Evolutionary conservation across 2,797 vertebrate genomes (phyloP).

Genomic region (Moxostoma hubbsi): DNA sequence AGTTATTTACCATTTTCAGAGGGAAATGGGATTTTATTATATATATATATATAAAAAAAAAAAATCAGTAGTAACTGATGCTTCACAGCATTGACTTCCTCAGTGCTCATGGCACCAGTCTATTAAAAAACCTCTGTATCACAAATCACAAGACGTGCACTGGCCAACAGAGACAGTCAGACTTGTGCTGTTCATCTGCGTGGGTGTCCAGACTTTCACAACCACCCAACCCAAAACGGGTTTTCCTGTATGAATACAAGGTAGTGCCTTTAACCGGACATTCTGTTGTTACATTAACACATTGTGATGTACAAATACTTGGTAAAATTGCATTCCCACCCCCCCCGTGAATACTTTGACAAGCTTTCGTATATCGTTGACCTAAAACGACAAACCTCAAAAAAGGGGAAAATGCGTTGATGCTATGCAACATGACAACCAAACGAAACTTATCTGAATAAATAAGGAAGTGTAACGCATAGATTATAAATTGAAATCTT

Average conservation of each 20-base stretch:
- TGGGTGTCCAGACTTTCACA: slow-evolving; percentile 10
- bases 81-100: background rate
- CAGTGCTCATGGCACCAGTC: slow-evolving; percentile 24
- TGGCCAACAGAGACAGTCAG: slow-evolving; percentile 24
- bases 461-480: slow-evolving; percentile 8
- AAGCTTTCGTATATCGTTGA: background rate
- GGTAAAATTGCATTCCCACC: background rate
- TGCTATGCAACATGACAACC: background rate
- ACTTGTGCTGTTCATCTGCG: slow-evolving; percentile 17
- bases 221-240: slow-evolving; percentile 18
- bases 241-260: background rate
- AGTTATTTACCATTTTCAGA: background rate
- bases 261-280: too few relatives aligned
- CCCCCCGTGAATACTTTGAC: background rate
- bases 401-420: background rate
- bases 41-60: too few relatives aligned
- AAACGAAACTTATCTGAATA: slow-evolving; percentile 28
- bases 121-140: slow-evolving; percentile 24
- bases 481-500: background rate
- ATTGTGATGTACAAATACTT: background rate
- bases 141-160: slow-evolving; percentile 11
- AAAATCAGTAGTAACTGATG: slow-evolving; percentile 8
- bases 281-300: background rate
- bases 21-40: background rate
- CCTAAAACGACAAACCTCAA: slow-evolving; percentile 32